These are phyloP conservation scores for Ganaspis sp. DNA, from an alignment of 1,140 invertebrate species.

Conservation along the genomic window DNA sequence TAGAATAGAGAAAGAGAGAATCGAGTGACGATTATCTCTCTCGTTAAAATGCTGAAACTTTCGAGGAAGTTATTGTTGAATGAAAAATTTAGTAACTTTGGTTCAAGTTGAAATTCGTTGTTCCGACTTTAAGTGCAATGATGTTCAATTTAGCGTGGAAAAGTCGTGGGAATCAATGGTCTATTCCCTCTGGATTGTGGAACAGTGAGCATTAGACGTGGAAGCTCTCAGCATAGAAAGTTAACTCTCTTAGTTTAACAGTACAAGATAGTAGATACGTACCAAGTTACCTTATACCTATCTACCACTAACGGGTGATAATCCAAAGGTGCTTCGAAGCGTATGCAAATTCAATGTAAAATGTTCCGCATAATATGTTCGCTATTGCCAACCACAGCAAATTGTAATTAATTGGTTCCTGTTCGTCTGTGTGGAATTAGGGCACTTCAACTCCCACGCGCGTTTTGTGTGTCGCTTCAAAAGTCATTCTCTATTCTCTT, in stretches of 20 bases:
- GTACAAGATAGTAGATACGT: conserved; percentile 21
- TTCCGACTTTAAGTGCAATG: not conserved
- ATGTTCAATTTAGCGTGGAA: conserved; percentile 20
- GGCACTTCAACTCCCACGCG: conserved; percentile 9
- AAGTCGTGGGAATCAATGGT: conserved; percentile 31
- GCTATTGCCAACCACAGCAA: conserved; percentile 49
- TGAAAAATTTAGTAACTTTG: not conserved
- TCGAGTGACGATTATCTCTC: not conserved
- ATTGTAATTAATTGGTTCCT: conserved; percentile 66
- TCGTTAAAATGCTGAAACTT: not conserved
- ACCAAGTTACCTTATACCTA: not conserved
- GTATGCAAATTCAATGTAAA: conserved; percentile 67
- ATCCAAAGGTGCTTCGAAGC: conserved; percentile 57
- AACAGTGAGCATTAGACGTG: conserved; percentile 34
- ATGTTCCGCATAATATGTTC: conserved; percentile 61
- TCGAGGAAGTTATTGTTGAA: not conserved
- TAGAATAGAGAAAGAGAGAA: too few relatives aligned
- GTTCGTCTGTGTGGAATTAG: conserved; percentile 50
- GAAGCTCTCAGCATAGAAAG: conserved; percentile 33
- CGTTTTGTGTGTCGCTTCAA: not conserved
- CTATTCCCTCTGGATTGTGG: conserved; percentile 32
- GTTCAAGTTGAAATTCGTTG: conserved; percentile 15
- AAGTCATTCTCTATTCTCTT: conserved; percentile 2
- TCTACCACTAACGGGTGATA: conserved; percentile 53
- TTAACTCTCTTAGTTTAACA: conserved; percentile 29